Conservation (phyloP, 1,140 invertebrate species). For the Zaprionus vittiger region DNA sequence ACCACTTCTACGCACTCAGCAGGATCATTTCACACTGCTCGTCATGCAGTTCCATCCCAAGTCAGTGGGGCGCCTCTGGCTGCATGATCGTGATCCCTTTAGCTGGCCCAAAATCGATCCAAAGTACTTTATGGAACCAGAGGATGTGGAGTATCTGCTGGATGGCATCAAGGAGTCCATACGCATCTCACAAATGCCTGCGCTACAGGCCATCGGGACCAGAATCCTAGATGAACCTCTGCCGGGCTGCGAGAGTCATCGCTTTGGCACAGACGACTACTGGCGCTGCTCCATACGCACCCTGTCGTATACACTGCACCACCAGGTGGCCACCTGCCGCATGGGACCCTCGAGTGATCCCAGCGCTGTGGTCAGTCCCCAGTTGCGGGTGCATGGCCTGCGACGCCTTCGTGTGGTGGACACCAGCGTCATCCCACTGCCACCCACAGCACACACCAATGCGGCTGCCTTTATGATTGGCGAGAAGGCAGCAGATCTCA, state of each 20-base stretch:
- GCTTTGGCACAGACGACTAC: slow-evolving; percentile 88
- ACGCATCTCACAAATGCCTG: slow-evolving; percentile 86
- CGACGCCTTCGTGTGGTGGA: slow-evolving; percentile 90
- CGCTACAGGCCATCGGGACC: slow-evolving; percentile 87
- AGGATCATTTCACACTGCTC: slow-evolving; percentile 88
- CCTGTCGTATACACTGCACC: slow-evolving; percentile 88
- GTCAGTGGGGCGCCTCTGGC: slow-evolving; percentile 88
- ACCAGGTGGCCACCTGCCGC: slow-evolving; percentile 90
- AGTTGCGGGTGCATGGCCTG: slow-evolving; percentile 90
- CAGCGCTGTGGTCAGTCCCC: slow-evolving; percentile 90
- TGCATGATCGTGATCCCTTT: slow-evolving; percentile 90
- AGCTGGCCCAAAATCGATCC: slow-evolving; percentile 90
- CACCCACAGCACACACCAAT: slow-evolving; percentile 90
- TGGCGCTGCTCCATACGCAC: slow-evolving; percentile 90
- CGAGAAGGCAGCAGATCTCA: slow-evolving; percentile 94
- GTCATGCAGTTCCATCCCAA: slow-evolving; percentile 91
- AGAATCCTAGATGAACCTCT: slow-evolving; percentile 86
- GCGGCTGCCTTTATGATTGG: slow-evolving; percentile 93
- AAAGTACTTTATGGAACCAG: slow-evolving; percentile 89
- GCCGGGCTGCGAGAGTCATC: slow-evolving; percentile 86
- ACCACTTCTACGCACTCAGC: slow-evolving; percentile 85
- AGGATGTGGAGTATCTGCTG: slow-evolving; percentile 88
- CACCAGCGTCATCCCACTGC: slow-evolving; percentile 90
- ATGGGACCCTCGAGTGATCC: slow-evolving; percentile 90
- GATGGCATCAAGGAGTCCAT: slow-evolving; percentile 88